These are phyloP conservation scores for Nomada flava DNA, from an alignment of 2,888 invertebrate genomes.

Conservation along the genomic window DNA sequence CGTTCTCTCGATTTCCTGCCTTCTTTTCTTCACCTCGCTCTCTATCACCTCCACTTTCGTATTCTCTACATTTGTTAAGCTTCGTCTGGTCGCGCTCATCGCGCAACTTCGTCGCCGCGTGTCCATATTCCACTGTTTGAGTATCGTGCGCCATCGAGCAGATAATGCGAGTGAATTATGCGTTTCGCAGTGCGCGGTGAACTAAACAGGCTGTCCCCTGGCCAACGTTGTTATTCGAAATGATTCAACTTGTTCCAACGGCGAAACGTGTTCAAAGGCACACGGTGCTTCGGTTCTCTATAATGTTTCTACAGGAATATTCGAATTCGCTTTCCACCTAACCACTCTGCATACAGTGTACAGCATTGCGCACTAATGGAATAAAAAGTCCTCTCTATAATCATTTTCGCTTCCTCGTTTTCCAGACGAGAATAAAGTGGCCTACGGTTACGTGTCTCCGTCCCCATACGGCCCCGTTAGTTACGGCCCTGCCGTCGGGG, in stretches of 20 bases:
- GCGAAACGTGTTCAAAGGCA: no score
- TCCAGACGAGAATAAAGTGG: conserved; percentile 86
- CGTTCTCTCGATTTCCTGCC: conserved; percentile 13
- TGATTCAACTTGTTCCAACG: no score
- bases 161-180: conserved; percentile 70
- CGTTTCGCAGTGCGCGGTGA: conserved; percentile 1
- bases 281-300: no score
- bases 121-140: conserved; percentile 54
- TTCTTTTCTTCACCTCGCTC: neutral
- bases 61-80: conserved; percentile 7
- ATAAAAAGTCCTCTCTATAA: no score
- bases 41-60: neutral
- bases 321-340: neutral
- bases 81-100: conserved; percentile 16
- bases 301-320: no score
- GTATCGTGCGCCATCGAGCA: neutral
- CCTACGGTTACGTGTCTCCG: conserved; percentile 88
- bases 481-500: conserved; percentile 80
- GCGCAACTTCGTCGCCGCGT: conserved; percentile 13
- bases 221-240: no score
- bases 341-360: no score
- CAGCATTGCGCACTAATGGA: no score
- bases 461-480: conserved; percentile 87
- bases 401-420: neutral
- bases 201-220: neutral